phyloP scores from a whole-genome alignment of 2,888 invertebrate genomes.

The Andrena flavipes region DNA sequence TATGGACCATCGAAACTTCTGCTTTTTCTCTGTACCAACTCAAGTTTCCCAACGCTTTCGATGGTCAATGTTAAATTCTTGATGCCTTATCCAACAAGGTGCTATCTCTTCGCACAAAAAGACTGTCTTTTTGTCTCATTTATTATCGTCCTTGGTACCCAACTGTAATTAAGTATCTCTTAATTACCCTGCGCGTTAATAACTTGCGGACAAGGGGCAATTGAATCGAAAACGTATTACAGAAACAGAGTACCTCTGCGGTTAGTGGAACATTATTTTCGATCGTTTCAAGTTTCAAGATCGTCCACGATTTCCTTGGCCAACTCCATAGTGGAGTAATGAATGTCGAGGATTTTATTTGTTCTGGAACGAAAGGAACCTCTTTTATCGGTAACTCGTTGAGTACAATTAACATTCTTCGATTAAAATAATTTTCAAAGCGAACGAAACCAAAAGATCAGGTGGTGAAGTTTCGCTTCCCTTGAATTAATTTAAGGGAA shows the following conservation, averaged over 20 bases:
- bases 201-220: conserved; percentile 21
- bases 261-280: background rate
- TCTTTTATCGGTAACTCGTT: conserved; percentile 1
- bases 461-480: background rate
- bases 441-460: background rate
- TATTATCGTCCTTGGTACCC: conserved; percentile 8
- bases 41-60: conserved; percentile 30
- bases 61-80: conserved; percentile 32
- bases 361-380: background rate
- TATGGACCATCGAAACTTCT: background rate
- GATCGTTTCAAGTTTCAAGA: background rate
- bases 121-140: background rate
- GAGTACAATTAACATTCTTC: background rate
- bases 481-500: background rate
- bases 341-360: background rate
- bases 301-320: background rate
- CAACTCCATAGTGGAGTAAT: background rate
- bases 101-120: background rate
- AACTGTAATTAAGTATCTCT: conserved; percentile 20
- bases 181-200: conserved; percentile 17
- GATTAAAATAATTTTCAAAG: background rate
- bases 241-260: background rate
- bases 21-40: background rate
- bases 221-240: conserved; percentile 31
- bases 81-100: conserved; percentile 21